These are phyloP conservation scores for Mormyrus hasselquistii DNA, from an alignment of 2,797 vertebrate species.

Conservation along the genomic window DNA sequence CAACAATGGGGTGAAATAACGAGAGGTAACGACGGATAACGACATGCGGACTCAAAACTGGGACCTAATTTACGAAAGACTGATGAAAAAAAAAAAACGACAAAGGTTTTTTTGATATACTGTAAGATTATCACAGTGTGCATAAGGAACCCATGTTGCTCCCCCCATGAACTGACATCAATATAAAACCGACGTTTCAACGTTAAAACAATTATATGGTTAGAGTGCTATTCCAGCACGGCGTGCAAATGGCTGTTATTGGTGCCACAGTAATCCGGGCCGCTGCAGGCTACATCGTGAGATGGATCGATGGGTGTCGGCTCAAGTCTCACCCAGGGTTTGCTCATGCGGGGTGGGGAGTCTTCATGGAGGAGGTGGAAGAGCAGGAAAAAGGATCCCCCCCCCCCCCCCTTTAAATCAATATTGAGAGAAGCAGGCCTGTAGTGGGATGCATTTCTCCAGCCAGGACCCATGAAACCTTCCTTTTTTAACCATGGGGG, in stretches of 20 bases:
- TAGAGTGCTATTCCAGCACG: neutral
- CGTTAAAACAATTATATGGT: neutral
- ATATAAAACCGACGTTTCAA: neutral
- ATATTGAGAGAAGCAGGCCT: neutral
- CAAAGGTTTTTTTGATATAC: neutral
- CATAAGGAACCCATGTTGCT: neutral
- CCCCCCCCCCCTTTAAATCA: neutral
- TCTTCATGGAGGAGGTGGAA: neutral
- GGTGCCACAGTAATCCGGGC: neutral
- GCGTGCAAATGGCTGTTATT: neutral
- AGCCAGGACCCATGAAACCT: neutral
- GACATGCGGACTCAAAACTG: neutral
- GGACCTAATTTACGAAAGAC: neutral
- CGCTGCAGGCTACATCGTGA: neutral
- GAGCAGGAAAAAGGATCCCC: neutral
- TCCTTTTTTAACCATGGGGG: neutral
- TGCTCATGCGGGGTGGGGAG: neutral
- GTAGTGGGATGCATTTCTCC: neutral
- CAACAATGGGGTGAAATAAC: neutral
- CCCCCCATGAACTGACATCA: neutral
- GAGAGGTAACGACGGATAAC: neutral
- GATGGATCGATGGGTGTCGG: neutral
- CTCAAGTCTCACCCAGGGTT: neutral
- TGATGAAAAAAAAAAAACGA: neutral
- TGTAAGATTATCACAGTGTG: neutral